Evolutionary conservation across 2,797 vertebrate species (phyloP), one percentile per base, ranked within the genome.

Genomic region (Catostomus latipinnis): DNA sequence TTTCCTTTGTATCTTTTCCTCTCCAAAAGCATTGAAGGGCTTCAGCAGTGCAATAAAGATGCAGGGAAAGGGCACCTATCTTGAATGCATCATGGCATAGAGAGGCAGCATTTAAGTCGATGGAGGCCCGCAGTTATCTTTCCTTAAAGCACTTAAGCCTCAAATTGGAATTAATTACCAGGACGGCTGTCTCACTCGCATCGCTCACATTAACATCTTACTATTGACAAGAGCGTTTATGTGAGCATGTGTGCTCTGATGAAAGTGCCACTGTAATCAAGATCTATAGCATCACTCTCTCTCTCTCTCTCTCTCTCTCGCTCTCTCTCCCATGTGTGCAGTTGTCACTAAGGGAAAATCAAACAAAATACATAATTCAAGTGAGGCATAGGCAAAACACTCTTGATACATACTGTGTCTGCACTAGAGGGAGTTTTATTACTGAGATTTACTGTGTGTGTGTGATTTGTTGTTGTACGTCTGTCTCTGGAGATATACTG

Each of bases 401-500:
- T 71, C 66, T 68, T 73, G 76, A 84, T 73, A 76, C 76, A 80
- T 50, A 69, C 67, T 81, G 66, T 63, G 77, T 83, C 71, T 81
- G 8, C 63, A 66, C 49, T 62, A 22, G 6, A 71, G 73, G 61
- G 62, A 82, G 69, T 52, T 83, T 57, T 77, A 67, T 74, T 66
- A 78, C 50, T 53, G 13, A 71, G 71, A 34, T 45, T 43, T 66
- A 48, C 53, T 34, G 60, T 67, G 12, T 13, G n/a, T 48, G 68
- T 60, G 61, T 16, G 81, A 45, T 76, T 61, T 69, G 45, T 52
- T 65, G 71, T 70, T 46, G 62, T 72, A 69, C 50, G 80, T 62
- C 71, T 84, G 78, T 69, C 57, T 72, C 18, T 52, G 50, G 72
- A 78, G 85, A 86, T 86, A 84, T 79, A 84, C 71, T 57, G 72